Evolutionary conservation across 2,888 invertebrate genomes (phyloP), one percentile per base, ranked within the genome.

Genomic region (Gerris lacustris): DNA sequence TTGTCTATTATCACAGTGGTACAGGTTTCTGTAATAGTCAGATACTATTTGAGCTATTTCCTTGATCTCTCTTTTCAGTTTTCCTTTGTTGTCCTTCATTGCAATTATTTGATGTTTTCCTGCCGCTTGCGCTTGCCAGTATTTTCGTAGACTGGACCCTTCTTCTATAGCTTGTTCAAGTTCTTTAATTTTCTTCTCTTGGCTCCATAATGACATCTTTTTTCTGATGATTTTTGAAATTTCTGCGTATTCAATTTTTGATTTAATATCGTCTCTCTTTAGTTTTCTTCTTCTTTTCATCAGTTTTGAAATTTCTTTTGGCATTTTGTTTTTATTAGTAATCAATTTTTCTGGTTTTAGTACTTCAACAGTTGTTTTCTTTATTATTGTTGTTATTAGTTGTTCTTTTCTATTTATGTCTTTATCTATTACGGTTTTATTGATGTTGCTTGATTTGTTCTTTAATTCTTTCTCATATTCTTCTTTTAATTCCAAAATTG

Each of bases 221-320:
- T 66, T 66, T 5, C 66, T 66, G 9, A 66, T 66, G 1, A 66
- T 2, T 66, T 43, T 66, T 17, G 18, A 43, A 11, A 66, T 66
- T 66, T 43, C 18, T 2, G 55, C 55, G 5, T 55, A 55, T 55
- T 55, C 55, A 55, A 55, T 47, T 55, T 68, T 68, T 62, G 15
- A 18, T n/a, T 11, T 55, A 18, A 17, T 55, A 68, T 62, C 5
- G 17, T 62, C 47, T 62, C 43, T 68, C n/a, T 31, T 47, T 31
- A 47, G 17, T n/a, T 62, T 68, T 31, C 68, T 47, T 68, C 55
- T 68, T 68, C 44, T 68, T n/a, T 44, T 62, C 55, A 68, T 68
- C 18, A 68, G 62, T 44, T 62, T 68, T 68, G 31, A 31, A 68
- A 68, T 68, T 55, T 62, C 43, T 55, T 31, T 68, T 47, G 68